Evolutionary conservation across 2,888 invertebrate species (phyloP), one percentile per base, ranked within the genome.

Genomic region (Pocota personata): DNA sequence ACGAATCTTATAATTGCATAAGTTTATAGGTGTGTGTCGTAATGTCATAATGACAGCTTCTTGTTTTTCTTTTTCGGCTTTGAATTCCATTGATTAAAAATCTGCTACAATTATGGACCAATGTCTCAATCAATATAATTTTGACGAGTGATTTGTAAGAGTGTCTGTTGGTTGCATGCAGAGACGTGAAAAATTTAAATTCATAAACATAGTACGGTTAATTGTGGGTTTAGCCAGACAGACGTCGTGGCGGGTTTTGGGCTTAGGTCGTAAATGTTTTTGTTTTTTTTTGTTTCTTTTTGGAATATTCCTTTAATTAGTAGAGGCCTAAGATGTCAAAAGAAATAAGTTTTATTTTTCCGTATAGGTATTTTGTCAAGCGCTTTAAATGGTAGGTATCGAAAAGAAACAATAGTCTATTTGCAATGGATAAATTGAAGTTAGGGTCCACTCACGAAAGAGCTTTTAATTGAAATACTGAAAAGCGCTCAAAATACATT

Each of bases 31-130:
- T 52, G 64, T 84, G 69, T 84, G 80, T 75, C 57, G 80, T 64
- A 84, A 80, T 79, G 79, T 75, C 75, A 84, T 75, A 79, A 76
- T 84, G 84, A 84, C 75, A 84, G 80, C 80, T 84, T 75, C 80
- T 84, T 79, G 79, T 79, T 79, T 77, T 46, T 24, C 8, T 66
- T 73, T 77, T 72, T 84, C 64, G 79, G 64, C 69, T 79, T 71
- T 79, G 84, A 80, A 84, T 80, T 84, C 72, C 77, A 71, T 84
- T 80, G 69, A 80, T 69, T 71, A 69, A 80, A 84, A 71, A 75
- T 84, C 69, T 75, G 40, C 64, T 80, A 76, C 77, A 83, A 80
- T 84, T 84, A 80, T 84, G 84, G 50, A 75, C 80, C 69, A 80
- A 75, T 84, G 84, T 84, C 84, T 80, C 71, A 84, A 80, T 80